A percentile compares a stretch with the other conserved stretches of the same genome.
These are phyloP conservation scores for Polylopha cassiicola DNA, from an alignment of 2,888 invertebrate genomes.

Conservation along the genomic window DNA sequence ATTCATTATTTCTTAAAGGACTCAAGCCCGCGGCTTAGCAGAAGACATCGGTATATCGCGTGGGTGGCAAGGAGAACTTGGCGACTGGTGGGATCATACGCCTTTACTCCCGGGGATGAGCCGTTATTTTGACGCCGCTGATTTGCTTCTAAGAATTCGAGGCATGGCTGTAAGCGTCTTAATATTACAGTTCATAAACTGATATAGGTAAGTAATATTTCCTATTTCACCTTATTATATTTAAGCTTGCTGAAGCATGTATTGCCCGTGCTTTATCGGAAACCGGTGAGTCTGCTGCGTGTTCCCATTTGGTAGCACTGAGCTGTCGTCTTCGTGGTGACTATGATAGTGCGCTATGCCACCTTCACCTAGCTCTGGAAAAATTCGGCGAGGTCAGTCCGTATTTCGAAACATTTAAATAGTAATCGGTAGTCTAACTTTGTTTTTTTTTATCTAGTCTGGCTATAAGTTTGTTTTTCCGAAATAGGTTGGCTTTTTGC, in stretches of 20 bases:
- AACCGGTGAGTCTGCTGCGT: slow-evolving; percentile 44
- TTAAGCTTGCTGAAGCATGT: slow-evolving; percentile 59
- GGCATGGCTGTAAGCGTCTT: slow-evolving; percentile 43
- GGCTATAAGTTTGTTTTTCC: not conserved
- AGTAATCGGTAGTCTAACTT: not conserved
- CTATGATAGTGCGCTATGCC: slow-evolving; percentile 50
- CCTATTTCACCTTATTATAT: slow-evolving; percentile 9
- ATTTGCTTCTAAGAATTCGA: slow-evolving; percentile 55
- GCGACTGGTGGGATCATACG: slow-evolving; percentile 67
- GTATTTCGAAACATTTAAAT: not conserved
- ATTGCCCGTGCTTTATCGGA: slow-evolving; percentile 44
- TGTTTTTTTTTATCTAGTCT: not conserved
- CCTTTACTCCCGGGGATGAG: slow-evolving; percentile 49
- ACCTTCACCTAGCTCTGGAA: slow-evolving; percentile 39
- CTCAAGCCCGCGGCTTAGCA: slow-evolving; percentile 24
- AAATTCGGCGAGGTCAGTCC: slow-evolving; percentile 54
- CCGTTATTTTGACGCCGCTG: slow-evolving; percentile 55
- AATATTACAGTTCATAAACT: slow-evolving; percentile 26
- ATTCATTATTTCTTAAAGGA: slow-evolving; percentile 22
- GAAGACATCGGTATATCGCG: slow-evolving; percentile 33
- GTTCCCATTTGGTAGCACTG: slow-evolving; percentile 53
- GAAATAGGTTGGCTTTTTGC: slow-evolving; percentile 48
- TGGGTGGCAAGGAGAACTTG: slow-evolving; percentile 57
- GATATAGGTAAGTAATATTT: slow-evolving; percentile 26
- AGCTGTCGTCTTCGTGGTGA: slow-evolving; percentile 54